These are phyloP conservation scores for Catocala fraxini DNA, from an alignment of 2,888 invertebrate genomes.

Conservation along the genomic window DNA sequence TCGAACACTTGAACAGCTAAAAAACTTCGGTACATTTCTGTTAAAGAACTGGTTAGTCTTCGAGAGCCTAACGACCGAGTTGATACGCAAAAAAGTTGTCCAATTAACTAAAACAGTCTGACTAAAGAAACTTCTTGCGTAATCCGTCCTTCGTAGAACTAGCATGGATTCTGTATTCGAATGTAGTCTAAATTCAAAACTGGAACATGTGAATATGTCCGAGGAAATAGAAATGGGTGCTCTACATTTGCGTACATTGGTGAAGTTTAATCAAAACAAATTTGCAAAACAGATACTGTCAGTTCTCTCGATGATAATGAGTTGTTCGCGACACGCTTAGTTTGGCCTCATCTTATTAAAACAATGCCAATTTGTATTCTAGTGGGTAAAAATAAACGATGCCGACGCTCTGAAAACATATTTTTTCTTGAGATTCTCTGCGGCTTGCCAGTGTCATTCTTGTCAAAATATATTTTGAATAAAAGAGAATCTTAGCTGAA, in stretches of 20 bases:
- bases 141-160: constrained; percentile 41
- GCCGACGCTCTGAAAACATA: constrained; percentile 51
- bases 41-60: constrained; percentile 50
- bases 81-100: constrained; percentile 45
- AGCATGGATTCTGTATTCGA: constrained; percentile 22
- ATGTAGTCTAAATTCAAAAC: constrained; percentile 14
- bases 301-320: constrained; percentile 49
- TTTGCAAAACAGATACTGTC: constrained; percentile 49
- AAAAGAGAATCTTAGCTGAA: constrained; percentile 22
- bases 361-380: constrained; percentile 58
- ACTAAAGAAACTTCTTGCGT: constrained; percentile 35
- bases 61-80: constrained; percentile 29
- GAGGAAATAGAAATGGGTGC: background rate
- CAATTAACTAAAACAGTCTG: constrained; percentile 47
- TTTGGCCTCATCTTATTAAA: constrained; percentile 54
- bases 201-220: background rate
- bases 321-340: constrained; percentile 55
- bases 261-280: constrained; percentile 54
- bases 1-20: constrained; percentile 24
- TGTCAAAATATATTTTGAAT: constrained; percentile 34
- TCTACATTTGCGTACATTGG: constrained; percentile 33
- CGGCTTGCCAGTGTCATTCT: constrained; percentile 38
- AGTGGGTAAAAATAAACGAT: constrained; percentile 54
- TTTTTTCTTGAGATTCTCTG: constrained; percentile 44
- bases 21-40: constrained; percentile 40